phyloP scores from a whole-genome alignment of 1,140 invertebrate genomes.

The Drosophila saltans region DNA sequence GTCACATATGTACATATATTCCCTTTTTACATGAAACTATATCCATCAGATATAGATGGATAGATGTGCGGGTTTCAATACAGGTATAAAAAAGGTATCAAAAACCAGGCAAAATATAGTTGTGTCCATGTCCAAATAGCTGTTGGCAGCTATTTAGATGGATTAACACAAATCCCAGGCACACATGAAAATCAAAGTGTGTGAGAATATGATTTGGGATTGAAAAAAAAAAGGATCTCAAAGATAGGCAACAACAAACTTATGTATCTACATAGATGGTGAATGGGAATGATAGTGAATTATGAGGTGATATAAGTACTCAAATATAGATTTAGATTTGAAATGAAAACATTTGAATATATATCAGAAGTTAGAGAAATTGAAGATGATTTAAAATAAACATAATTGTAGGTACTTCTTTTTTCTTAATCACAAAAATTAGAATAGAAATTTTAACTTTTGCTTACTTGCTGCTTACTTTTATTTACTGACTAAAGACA shows the following conservation, averaged over 20 bases:
- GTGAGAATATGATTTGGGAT: slow-evolving; percentile 55
- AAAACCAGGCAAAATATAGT: slow-evolving; percentile 64
- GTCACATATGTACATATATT: slow-evolving; percentile 39
- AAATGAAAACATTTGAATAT: background rate
- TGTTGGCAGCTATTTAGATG: slow-evolving; percentile 78
- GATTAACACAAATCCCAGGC: slow-evolving; percentile 66
- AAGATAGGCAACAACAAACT: slow-evolving; percentile 4
- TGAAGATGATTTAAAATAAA: background rate
- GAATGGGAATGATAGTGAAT: background rate
- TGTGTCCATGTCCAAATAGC: slow-evolving; percentile 59
- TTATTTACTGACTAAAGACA: too few species aligned
- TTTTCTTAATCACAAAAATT: too few species aligned
- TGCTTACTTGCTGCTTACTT: too few species aligned
- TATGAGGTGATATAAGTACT: slow-evolving; percentile 5
- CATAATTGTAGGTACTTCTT: too few species aligned
- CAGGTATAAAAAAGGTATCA: slow-evolving; percentile 32
- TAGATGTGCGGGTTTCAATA: slow-evolving; percentile 48
- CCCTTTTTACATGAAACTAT: slow-evolving; percentile 37
- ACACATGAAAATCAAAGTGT: slow-evolving; percentile 62
- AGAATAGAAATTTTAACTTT: too few species aligned
- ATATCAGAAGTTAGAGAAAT: background rate
- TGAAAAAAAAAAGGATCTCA: slow-evolving; percentile 5
- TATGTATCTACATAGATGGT: background rate
- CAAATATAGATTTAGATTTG: background rate
- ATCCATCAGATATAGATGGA: slow-evolving; percentile 67